Evolutionary conservation across 2,888 invertebrate species (phyloP), one percentile per base, ranked within the genome.

Genomic region (Azorinus chamasolen): DNA sequence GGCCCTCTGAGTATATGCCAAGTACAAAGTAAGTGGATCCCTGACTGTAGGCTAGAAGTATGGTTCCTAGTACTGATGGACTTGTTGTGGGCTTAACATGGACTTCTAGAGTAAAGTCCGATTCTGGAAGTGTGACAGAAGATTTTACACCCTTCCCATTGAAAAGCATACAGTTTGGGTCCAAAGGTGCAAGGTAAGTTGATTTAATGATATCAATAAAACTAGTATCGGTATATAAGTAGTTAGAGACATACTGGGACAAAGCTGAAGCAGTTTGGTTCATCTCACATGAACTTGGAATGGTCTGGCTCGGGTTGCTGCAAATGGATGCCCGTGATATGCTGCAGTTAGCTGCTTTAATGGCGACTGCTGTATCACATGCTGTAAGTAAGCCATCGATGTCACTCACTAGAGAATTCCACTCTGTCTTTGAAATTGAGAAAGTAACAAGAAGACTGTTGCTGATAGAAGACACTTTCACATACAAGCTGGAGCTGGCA

Each of bases 101-200:
- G 14, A 89, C 39, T 66, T 89, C 88, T 8, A 88, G 25, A 10
- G 87, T 85, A 51, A 88, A 86, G 41, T 76, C 71, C 3, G 58
- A 37, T 0, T 45, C 18, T 3, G 85, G 87, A 25, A 87, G 45
- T 8, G 68, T 55, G 1, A 88, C 27, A 8, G 71, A 78, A 10
- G 78, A 70, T 10, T 32, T 10, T 1, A 81, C 72, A 12, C 87
- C 87, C 10, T 53, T 63, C n/a, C 80, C 79, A 20, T 39, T 27
- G 39, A 55, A 81, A 32, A 80, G 79, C 5, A 86, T 54, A 45
- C 87, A 87, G 25, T 83, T 82, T 2, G 81, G 76, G 25, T 62
- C 65, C 58, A 78, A 68, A 0, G 79, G 53, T 16, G 75, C 62
- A 10, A 76, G 24, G 18, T 83, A 74, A 18, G 39, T 65, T 24